These are phyloP conservation scores for Glaucomys volans DNA, from an alignment of 2,113 vertebrate species.

Conservation along the genomic window DNA sequence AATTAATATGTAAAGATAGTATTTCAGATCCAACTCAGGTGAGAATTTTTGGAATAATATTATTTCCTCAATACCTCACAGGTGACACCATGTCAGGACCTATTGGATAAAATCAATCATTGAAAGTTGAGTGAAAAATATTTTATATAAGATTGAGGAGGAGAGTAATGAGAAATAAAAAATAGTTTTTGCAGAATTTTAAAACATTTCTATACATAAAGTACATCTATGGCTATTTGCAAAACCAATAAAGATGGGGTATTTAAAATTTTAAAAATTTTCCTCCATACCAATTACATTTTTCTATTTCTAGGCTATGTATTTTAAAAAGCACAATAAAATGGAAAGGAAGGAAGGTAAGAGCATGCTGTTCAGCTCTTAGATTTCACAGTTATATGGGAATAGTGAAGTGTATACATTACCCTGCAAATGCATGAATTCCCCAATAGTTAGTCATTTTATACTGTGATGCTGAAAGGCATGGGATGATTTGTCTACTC, in stretches of 20 bases:
- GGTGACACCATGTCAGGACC: neutral
- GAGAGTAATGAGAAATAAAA: neutral
- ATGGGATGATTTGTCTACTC: neutral
- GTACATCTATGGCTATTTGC: neutral
- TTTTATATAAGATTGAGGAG: neutral
- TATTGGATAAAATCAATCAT: neutral
- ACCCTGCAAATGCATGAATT: neutral
- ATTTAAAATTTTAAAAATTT: slow-evolving; percentile 54
- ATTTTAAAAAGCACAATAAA: neutral
- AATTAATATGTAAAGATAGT: neutral
- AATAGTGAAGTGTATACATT: neutral
- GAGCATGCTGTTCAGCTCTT: neutral
- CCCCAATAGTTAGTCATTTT: neutral
- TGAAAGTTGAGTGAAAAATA: slow-evolving; percentile 25
- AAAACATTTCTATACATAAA: neutral
- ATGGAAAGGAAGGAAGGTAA: neutral
- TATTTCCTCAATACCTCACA: neutral
- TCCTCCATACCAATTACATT: slow-evolving; percentile 67
- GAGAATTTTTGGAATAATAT: neutral
- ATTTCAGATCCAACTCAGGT: neutral
- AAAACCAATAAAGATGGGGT: slow-evolving; percentile 60
- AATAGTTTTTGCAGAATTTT: neutral
- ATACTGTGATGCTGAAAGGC: neutral
- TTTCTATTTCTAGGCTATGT: slow-evolving; percentile 53
- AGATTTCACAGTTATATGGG: neutral